Base-by-base conservation (phyloP, 2,888 invertebrate genomes). In the Cheiracanthium punctorium region DNA sequence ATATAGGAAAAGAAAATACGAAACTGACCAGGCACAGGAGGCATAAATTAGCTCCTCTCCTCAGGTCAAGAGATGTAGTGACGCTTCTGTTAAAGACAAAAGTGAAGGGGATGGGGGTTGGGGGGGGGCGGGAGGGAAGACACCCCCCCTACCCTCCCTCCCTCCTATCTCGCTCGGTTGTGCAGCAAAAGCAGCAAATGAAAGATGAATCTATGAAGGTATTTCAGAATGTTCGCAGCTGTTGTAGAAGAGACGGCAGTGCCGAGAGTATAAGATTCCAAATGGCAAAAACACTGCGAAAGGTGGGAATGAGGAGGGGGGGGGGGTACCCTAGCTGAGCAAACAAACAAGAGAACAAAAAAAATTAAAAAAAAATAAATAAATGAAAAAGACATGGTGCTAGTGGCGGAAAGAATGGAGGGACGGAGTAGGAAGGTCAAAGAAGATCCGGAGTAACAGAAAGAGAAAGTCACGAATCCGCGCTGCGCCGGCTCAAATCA, bases 401-500 rank as follows among this genome's bases (percentile, higher is more conserved):
- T 32, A 67, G 67, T 75, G 71, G 67, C 37, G 69, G 32, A 64
- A 58, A 69, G 52, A 71, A 58, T 24, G 17, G 75, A 65, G 33
- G 29, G 65, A 77, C 29, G 14, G 65, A 77, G 32, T 30, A 67
- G 69, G 77, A 71, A 84, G 84, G 84, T 84, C 84, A 84, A 69
- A 79, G 84, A 32, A 73, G 79, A 84, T 72, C 79, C 74, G 67
- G 37, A 70, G 33, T 29, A n/a, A 77, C 48, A 77, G 75, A 72
- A 43, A 41, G 33, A 75, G 76, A 79, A 85, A 85, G 84, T 85
- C 84, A 85, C 84, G 84, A 85, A 71, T 77, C 70, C 29, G 29
- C 52, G 73, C 79, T 37, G 77, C 72, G 79, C 79, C 73, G 74
- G 67, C 52, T 73, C 73, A 85, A 85, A 85, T 85, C 79, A 85